These are phyloP conservation scores for Xenops minutus DNA, from an alignment of 2,797 vertebrate species.

Conservation along the genomic window DNA sequence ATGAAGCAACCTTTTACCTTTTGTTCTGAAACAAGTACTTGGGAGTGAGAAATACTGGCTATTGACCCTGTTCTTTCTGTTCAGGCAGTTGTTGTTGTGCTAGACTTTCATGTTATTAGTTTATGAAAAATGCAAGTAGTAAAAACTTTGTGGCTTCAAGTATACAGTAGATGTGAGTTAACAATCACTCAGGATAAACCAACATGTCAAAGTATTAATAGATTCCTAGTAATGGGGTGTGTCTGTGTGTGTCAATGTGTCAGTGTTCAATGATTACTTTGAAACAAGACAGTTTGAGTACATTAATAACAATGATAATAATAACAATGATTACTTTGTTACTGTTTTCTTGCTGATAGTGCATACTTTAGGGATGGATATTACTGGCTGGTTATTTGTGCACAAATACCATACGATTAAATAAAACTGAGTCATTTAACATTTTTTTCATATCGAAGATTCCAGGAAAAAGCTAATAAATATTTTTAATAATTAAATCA, in stretches of 20 bases:
- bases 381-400: slow-evolving; percentile 14
- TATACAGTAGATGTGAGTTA: slow-evolving; percentile 46
- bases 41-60: neutral
- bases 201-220: slow-evolving; percentile 26
- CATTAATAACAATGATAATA: neutral
- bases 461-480: slow-evolving; percentile 63
- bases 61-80: slow-evolving; percentile 25
- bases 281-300: neutral
- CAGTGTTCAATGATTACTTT: slow-evolving; percentile 30
- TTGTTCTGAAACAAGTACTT: neutral
- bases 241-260: slow-evolving; percentile 10
- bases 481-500: slow-evolving; percentile 32
- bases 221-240: slow-evolving; percentile 25
- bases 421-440: slow-evolving; percentile 18
- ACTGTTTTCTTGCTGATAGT: slow-evolving; percentile 24
- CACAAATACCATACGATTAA: neutral
- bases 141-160: slow-evolving; percentile 38
- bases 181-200: slow-evolving; percentile 55
- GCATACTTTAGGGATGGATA: slow-evolving; percentile 8
- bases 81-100: slow-evolving; percentile 3
- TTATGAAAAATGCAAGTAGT: slow-evolving; percentile 49
- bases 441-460: slow-evolving; percentile 33
- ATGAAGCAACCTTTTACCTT: neutral
- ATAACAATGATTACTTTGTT: neutral
- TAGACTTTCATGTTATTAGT: slow-evolving; percentile 43